Evolutionary conservation across 2,113 vertebrate genomes (phyloP).

Genomic region (Stigmatopora nigra): DNA sequence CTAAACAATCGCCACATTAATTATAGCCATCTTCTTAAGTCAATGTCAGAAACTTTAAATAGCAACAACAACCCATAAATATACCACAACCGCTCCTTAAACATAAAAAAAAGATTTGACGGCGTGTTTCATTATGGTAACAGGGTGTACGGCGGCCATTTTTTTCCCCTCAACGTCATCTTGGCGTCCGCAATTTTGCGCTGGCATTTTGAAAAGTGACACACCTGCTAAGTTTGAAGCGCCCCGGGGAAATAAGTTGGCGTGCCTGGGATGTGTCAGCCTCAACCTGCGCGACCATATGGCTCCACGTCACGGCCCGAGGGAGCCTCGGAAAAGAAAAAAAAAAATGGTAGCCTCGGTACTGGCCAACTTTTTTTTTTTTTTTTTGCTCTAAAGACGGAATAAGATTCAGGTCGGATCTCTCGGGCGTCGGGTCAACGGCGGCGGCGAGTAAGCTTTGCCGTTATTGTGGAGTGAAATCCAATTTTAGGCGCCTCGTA

Average conservation of each 20-base stretch:
- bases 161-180: conserved; percentile 45
- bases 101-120: conserved; percentile 48
- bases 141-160: conserved; percentile 41
- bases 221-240: conserved; percentile 56
- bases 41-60: conserved; percentile 27
- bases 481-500: neutral
- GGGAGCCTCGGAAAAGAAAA: conserved; percentile 10
- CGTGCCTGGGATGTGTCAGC: conserved; percentile 53
- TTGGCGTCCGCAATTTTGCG: conserved; percentile 34
- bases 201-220: conserved; percentile 43
- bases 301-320: conserved; percentile 31
- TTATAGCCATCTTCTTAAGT: conserved; percentile 42
- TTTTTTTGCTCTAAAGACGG: conserved; percentile 11
- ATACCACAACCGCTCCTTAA: neutral
- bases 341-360: conserved; percentile 21
- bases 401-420: conserved; percentile 42
- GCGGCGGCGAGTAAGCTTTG: conserved; percentile 26
- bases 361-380: conserved; percentile 15
- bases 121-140: conserved; percentile 60
- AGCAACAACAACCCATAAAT: neutral
- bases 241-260: conserved; percentile 58
- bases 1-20: conserved; percentile 53
- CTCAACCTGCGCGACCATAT: conserved; percentile 56
- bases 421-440: conserved; percentile 34
- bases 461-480: neutral